Percentiles rank a stretch among this genome's conserved stretches.
Conservation (phyloP, 1,140 invertebrate species). For the Goniozus legneri region DNA sequence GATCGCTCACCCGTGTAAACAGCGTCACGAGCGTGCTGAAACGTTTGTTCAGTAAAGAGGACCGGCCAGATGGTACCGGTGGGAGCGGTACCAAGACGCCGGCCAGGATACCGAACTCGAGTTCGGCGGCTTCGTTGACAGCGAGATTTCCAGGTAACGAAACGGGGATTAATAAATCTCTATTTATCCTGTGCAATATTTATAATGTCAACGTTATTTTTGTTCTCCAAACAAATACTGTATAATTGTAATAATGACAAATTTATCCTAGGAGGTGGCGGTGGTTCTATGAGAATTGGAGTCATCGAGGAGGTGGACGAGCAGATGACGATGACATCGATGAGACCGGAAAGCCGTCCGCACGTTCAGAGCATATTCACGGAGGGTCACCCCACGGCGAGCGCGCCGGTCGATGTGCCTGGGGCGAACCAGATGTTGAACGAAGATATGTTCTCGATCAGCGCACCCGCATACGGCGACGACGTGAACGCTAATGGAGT, state of each 20-base stretch:
- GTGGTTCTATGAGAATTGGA: slow-evolving; percentile 68
- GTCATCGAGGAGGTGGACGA: slow-evolving; percentile 82
- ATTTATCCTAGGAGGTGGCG: slow-evolving; percentile 11
- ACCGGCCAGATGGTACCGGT: slow-evolving; percentile 45
- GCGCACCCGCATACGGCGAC: slow-evolving; percentile 29
- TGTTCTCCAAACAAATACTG: background rate
- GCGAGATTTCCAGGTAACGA: slow-evolving; percentile 38
- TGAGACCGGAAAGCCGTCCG: slow-evolving; percentile 56
- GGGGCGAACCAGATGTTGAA: slow-evolving; percentile 34
- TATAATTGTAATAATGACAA: background rate
- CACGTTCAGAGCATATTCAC: slow-evolving; percentile 51
- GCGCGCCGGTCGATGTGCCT: slow-evolving; percentile 47
- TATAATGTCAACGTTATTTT: slow-evolving; percentile 7
- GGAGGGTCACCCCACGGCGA: slow-evolving; percentile 43
- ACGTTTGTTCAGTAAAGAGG: slow-evolving; percentile 71
- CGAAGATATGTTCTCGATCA: slow-evolving; percentile 55
- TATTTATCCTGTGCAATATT: slow-evolving; percentile 14
- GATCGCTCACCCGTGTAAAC: slow-evolving; percentile 67
- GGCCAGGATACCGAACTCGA: slow-evolving; percentile 35
- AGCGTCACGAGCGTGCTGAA: slow-evolving; percentile 71
- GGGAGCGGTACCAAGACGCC: slow-evolving; percentile 34
- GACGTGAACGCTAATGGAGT: too few relatives aligned
- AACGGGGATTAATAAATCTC: slow-evolving; percentile 29
- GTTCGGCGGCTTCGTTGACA: slow-evolving; percentile 41
- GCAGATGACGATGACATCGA: slow-evolving; percentile 73